Conservation (phyloP, 2,113 vertebrate species). For the Campylomormyrus tamandua region DNA sequence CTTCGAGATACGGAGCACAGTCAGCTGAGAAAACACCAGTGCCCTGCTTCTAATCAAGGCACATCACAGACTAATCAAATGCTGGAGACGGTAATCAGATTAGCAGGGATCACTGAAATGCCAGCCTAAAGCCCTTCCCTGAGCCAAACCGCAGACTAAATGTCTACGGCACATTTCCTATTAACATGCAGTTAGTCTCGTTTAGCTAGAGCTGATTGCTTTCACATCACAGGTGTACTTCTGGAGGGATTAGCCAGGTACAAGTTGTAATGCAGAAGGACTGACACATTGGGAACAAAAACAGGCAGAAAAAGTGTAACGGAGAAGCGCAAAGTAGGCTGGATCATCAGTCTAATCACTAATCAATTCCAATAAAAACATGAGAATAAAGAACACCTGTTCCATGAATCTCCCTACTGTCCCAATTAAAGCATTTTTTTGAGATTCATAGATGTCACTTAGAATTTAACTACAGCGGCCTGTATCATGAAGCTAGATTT, state of each 20-base stretch:
- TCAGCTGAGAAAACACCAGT: slow-evolving; percentile 55
- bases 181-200: neutral
- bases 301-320: neutral
- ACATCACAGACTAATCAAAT: slow-evolving; percentile 43
- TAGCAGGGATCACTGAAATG: slow-evolving; percentile 43
- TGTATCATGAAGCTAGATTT: neutral
- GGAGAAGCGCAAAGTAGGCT: neutral
- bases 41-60: slow-evolving; percentile 39
- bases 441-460: slow-evolving; percentile 47
- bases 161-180: slow-evolving; percentile 15
- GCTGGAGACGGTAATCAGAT: slow-evolving; percentile 38
- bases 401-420: slow-evolving; percentile 37
- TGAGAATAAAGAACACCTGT: slow-evolving; percentile 26
- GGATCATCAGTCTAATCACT: slow-evolving; percentile 18
- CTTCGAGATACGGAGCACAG: slow-evolving; percentile 32
- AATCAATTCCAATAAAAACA: neutral
- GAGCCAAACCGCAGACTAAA: slow-evolving; percentile 22
- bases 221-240: neutral
- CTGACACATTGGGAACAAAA: neutral
- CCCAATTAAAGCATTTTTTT: slow-evolving; percentile 43
- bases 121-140: slow-evolving; percentile 15
- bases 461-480: slow-evolving; percentile 32
- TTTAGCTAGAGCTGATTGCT: neutral
- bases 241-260: neutral
- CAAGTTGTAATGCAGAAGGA: neutral